phyloP scores from a whole-genome alignment of 2,797 vertebrate genomes.

The Chelonia mydas region DNA sequence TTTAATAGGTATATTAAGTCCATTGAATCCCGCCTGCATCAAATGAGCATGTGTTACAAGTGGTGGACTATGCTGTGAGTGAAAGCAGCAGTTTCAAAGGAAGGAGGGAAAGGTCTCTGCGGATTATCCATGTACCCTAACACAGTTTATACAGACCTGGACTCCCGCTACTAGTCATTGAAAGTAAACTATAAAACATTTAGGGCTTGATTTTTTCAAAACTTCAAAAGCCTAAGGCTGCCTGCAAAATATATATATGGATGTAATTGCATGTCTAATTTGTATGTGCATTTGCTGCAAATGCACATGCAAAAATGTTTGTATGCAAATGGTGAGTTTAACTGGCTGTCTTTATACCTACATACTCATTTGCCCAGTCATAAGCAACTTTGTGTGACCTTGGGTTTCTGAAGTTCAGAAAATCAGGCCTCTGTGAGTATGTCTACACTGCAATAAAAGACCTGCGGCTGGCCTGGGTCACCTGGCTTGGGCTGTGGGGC shows the following conservation, averaged over 20 bases:
- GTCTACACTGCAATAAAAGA: not conserved
- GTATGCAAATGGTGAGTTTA: not conserved
- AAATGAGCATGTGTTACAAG: not conserved
- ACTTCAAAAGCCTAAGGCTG: not conserved
- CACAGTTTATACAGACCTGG: not conserved
- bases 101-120: not conserved
- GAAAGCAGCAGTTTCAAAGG: not conserved
- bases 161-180: not conserved
- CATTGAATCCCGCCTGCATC: not conserved
- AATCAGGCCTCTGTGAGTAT: not conserved
- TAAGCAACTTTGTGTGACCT: not conserved
- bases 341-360: not conserved
- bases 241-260: not conserved
- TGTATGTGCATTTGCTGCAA: not conserved
- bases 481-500: not conserved
- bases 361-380: not conserved
- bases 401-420: not conserved
- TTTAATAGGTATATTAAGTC: not conserved
- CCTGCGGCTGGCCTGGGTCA: not conserved
- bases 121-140: not conserved
- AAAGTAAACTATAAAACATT: not conserved
- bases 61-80: not conserved
- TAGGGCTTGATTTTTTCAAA: rapidly evolving
- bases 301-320: not conserved
- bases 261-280: not conserved